phyloP scores from a whole-genome alignment of 2,888 invertebrate genomes.

The Pandemis cinnamomeana region DNA sequence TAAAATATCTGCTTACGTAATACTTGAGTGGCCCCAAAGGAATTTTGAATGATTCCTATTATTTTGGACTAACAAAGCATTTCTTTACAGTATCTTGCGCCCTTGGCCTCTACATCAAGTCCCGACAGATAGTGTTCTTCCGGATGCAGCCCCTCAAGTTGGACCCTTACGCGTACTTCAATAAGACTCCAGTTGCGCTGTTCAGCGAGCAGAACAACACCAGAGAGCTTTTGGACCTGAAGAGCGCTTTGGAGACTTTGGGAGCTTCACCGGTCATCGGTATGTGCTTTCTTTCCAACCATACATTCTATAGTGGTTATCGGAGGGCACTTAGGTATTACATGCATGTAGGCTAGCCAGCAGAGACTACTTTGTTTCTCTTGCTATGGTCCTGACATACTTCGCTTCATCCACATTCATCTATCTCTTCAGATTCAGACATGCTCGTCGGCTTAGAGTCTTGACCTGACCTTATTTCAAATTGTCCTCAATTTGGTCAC shows the following conservation, averaged over 20 bases:
- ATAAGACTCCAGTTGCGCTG: conserved; percentile 85
- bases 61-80: background rate
- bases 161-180: conserved; percentile 86
- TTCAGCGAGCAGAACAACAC: conserved; percentile 81
- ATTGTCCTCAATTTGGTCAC: no score
- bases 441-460: no score
- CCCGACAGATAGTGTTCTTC: conserved; percentile 86
- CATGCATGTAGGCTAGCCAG: no score
- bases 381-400: no score
- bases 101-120: conserved; percentile 87
- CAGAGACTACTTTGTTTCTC: no score
- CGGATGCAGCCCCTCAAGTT: conserved; percentile 86
- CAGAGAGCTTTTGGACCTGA: conserved; percentile 68
- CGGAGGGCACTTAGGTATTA: no score
- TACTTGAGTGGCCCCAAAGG: no score
- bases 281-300: background rate
- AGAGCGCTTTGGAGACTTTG: conserved; percentile 67
- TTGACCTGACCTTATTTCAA: no score
- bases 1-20: no score
- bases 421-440: no score
- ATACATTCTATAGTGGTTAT: no score
- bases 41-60: background rate
- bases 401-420: no score
- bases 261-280: conserved; percentile 75
- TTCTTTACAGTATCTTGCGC: conserved; percentile 85